A percentile compares a stretch with the other conserved stretches of the same genome.
Evolutionary conservation across 1,140 invertebrate species (phyloP).

Genomic region (Listronotus oregonensis): DNA sequence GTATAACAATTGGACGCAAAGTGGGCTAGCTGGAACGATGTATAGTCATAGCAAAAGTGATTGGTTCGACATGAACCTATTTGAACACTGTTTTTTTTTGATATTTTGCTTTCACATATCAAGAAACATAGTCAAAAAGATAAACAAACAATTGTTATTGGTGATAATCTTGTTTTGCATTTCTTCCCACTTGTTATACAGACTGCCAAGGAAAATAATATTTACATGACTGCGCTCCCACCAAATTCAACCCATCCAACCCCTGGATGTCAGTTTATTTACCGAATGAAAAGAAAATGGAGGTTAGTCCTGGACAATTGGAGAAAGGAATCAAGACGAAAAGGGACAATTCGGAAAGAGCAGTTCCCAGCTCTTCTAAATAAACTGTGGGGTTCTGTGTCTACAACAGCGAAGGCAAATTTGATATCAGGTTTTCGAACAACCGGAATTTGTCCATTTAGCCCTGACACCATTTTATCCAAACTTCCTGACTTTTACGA

Average conservation of each 20-base stretch:
- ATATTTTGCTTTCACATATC: neutral
- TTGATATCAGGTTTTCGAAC: too few relatives aligned
- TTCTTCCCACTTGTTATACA: too few relatives aligned
- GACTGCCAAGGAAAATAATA: slow-evolving; percentile 2
- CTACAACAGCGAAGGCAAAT: neutral
- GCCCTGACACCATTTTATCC: neutral
- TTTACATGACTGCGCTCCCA: neutral
- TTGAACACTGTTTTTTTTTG: too few relatives aligned
- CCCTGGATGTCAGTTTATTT: neutral
- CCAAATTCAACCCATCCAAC: neutral
- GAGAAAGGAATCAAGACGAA: neutral
- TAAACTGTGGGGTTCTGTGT: neutral
- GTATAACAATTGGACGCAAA: neutral
- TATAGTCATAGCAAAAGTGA: too few relatives aligned
- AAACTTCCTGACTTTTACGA: neutral
- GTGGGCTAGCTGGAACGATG: neutral
- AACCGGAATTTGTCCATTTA: neutral
- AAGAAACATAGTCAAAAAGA: too few relatives aligned
- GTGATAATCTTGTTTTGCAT: too few relatives aligned
- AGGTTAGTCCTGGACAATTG: neutral
- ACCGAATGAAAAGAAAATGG: neutral
- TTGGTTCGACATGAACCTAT: too few relatives aligned
- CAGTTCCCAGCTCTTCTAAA: too few relatives aligned
- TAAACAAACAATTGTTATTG: too few relatives aligned
- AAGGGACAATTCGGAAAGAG: neutral